Evolutionary conservation across 1,140 invertebrate species (phyloP).

Genomic region (Meloidogyne floridensis): DNA sequence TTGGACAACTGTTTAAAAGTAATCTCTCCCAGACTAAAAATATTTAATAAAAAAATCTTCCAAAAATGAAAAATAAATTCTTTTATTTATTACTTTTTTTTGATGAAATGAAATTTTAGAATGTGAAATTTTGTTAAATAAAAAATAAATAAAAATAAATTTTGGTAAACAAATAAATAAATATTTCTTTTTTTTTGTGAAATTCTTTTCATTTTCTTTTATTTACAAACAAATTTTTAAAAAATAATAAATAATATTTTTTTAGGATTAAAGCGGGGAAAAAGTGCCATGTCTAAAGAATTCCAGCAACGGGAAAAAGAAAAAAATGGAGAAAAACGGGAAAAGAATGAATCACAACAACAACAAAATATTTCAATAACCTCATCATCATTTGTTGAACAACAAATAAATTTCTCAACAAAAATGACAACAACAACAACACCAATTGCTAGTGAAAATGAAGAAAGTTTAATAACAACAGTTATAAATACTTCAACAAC

Average conservation of each 20-base stretch:
- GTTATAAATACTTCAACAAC: background rate
- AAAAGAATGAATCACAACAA: background rate
- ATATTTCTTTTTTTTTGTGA: background rate
- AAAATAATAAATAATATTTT: background rate
- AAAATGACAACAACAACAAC: background rate
- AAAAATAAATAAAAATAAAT: background rate
- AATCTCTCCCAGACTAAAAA: background rate
- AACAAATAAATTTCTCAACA: background rate
- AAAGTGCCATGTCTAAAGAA: slow-evolving; percentile 2
- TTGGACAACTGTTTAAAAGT: background rate
- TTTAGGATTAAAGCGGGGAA: slow-evolving; percentile 4
- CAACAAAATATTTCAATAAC: background rate
- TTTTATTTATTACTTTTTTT: background rate
- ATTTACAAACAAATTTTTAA: background rate
- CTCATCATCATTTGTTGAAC: background rate
- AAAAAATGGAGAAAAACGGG: background rate
- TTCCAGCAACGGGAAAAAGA: background rate
- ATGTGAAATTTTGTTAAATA: background rate
- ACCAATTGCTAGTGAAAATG: background rate
- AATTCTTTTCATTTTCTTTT: background rate
- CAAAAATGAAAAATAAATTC: background rate
- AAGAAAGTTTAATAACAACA: slow-evolving; percentile 7
- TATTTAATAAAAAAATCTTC: too few relatives aligned
- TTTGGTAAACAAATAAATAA: background rate
- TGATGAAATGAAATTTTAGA: slow-evolving; percentile 2